Evolutionary conservation across 2,888 invertebrate genomes (phyloP).

Genomic region (Heliconius erato): DNA sequence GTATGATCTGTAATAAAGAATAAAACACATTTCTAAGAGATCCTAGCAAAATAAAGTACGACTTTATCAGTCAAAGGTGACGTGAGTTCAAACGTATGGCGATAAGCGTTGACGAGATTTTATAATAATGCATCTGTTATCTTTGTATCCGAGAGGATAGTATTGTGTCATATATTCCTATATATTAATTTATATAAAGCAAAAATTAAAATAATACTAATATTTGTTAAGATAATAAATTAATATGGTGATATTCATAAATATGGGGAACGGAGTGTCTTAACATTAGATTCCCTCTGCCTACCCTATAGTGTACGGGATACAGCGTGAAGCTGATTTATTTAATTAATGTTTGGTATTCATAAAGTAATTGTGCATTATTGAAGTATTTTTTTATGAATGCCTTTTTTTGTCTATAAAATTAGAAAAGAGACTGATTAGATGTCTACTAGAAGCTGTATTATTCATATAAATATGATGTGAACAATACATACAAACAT

Average conservation of each 20-base stretch:
- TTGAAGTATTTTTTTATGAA: too few relatives aligned
- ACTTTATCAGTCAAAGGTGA: constrained; percentile 70
- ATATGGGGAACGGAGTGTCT: too few relatives aligned
- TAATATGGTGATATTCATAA: too few relatives aligned
- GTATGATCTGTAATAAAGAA: neutral
- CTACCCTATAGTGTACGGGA: too few relatives aligned
- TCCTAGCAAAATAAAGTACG: constrained; percentile 14
- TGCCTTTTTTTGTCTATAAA: too few relatives aligned
- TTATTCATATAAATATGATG: neutral
- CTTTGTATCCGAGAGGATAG: constrained; percentile 63
- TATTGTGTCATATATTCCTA: constrained; percentile 35
- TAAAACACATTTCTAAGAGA: constrained; percentile 22
- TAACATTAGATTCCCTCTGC: too few relatives aligned
- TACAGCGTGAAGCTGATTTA: too few relatives aligned
- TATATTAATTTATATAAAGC: neutral
- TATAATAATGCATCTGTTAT: constrained; percentile 64
- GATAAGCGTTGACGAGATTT: constrained; percentile 70
- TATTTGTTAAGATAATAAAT: too few relatives aligned
- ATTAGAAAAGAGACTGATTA: neutral
- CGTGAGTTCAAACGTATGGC: constrained; percentile 66
- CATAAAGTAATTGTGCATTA: too few relatives aligned
- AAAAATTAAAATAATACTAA: too few relatives aligned
- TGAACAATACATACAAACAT: neutral
- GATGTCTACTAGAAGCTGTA: neutral
- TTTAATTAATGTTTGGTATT: too few relatives aligned